Evolutionary conservation across 2,797 vertebrate genomes (phyloP), one percentile per base, ranked within the genome.

Genomic region (Mareca strepera): DNA sequence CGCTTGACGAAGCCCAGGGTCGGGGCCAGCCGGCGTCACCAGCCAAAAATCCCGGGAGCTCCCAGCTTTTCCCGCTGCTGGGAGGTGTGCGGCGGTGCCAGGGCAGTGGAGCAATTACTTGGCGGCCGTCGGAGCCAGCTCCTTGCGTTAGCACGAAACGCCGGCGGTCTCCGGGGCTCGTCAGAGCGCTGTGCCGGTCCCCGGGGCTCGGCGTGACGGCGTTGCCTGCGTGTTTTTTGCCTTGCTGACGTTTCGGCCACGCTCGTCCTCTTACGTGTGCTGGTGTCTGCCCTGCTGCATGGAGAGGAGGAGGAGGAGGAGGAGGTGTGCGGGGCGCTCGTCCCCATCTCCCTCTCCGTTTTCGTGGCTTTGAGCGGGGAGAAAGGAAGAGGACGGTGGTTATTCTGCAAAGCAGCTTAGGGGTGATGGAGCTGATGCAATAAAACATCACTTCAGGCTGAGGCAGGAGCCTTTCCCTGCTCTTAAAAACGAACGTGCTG

Each of bases 291-390:
- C 18, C 35, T 5, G 37, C 4, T 0, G 6, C 13, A 26, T 48
- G 39, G 60, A 74, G 9, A 31, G 58, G n/a, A 46, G 41, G n/a
- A 35, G 82, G 9, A 35, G 82, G 9, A 33, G 56, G 29, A 43
- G n/a, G n/a, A 16, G 58, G n/a, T 2, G 33, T 1, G 1, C 18
- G 0, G 17, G 8, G 17, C 5, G 0, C 26, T 16, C 10, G 9
- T 31, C 20, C 46, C n/a, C 55, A 11, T 28, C 33, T 14, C 33
- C 16, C 56, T 29, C 31, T 2, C 2, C 2, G 62, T 20, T 41
- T 59, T 60, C 43, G 28, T n/a, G 39, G 67, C 59, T 76, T 9
- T 2, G 39, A 76, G 64, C 9, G 1, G 11, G 41, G 69, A 35
- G 59, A 7, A 12, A 0, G 3, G n/a, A 44, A 55, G 50, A 28